A percentile compares a stretch with the other conserved stretches of the same genome.
Conservation (phyloP, 2,888 invertebrate species). For the Pristionchus exspectatus region DNA sequence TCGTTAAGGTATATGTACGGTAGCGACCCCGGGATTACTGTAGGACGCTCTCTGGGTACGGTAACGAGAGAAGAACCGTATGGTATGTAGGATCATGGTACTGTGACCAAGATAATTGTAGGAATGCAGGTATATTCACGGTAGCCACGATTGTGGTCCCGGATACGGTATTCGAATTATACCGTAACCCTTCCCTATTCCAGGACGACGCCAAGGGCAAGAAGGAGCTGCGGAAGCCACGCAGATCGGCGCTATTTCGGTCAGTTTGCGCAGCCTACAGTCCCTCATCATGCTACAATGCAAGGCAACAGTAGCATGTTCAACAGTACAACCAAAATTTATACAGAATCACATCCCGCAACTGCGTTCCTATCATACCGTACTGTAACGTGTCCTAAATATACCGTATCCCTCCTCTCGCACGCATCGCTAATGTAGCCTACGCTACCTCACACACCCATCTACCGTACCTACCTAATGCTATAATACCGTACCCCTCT, state of each 20-base stretch:
- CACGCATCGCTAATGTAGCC: neutral
- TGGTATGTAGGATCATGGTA: neutral
- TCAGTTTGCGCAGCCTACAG: neutral
- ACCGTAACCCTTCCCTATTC: neutral
- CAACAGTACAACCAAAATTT: too few relatives aligned
- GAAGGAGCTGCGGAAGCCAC: neutral
- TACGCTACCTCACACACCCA: neutral
- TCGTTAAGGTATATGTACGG: constrained; percentile 52
- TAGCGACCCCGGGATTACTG: neutral
- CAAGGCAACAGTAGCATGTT: too few relatives aligned
- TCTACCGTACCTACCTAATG: too few relatives aligned
- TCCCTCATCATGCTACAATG: too few relatives aligned
- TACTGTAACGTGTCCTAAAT: constrained; percentile 50
- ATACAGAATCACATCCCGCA: too few relatives aligned
- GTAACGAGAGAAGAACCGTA: too few relatives aligned
- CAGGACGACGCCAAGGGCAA: constrained; percentile 5
- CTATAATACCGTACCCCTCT: neutral
- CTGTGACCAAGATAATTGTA: neutral
- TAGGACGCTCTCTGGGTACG: neutral
- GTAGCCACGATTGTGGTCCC: too few relatives aligned
- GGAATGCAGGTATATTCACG: too few relatives aligned
- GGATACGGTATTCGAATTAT: constrained; percentile 40
- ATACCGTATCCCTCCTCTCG: neutral
- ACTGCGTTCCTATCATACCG: too few relatives aligned
- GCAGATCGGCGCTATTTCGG: constrained; percentile 15